A percentile compares a stretch with the other conserved stretches of the same genome.
Evolutionary conservation across 2,888 invertebrate genomes (phyloP).

Genomic region (Metallyticus violacea): DNA sequence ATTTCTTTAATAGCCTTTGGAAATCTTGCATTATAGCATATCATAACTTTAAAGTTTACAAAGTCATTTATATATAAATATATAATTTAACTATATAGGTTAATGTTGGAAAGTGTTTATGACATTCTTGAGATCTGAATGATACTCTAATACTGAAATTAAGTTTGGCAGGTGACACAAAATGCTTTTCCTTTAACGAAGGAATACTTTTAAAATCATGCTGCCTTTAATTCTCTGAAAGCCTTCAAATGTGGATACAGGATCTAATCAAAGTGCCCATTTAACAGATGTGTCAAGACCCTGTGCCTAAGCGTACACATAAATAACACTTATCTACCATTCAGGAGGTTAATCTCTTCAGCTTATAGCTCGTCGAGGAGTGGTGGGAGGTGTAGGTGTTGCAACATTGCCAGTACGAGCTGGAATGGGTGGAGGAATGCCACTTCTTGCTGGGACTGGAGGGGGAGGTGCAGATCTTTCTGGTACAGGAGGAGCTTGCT

Average conservation of each 20-base stretch:
- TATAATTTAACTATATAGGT: background rate
- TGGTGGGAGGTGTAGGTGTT: slow-evolving; percentile 20
- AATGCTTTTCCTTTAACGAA: background rate
- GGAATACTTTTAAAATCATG: background rate
- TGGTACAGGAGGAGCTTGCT: slow-evolving; percentile 47
- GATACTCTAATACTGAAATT: background rate
- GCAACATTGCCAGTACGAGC: slow-evolving; percentile 47
- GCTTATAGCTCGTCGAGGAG: slow-evolving; percentile 18
- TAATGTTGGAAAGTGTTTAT: background rate
- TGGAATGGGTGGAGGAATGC: slow-evolving; percentile 55
- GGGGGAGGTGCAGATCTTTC: slow-evolving; percentile 42
- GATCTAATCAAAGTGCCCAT: background rate
- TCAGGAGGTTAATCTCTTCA: background rate
- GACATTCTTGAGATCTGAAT: background rate
- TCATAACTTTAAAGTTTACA: background rate
- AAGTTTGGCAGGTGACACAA: background rate
- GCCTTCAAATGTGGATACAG: background rate
- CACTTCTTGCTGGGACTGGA: slow-evolving; percentile 44
- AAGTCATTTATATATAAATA: background rate
- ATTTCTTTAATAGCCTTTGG: background rate
- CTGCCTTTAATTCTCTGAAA: background rate
- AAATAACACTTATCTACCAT: background rate
- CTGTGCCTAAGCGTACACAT: background rate
- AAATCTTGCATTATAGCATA: background rate
- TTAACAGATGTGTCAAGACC: background rate